phyloP scores from a whole-genome alignment of 2,797 vertebrate species.

The Smutsia temminckii region DNA sequence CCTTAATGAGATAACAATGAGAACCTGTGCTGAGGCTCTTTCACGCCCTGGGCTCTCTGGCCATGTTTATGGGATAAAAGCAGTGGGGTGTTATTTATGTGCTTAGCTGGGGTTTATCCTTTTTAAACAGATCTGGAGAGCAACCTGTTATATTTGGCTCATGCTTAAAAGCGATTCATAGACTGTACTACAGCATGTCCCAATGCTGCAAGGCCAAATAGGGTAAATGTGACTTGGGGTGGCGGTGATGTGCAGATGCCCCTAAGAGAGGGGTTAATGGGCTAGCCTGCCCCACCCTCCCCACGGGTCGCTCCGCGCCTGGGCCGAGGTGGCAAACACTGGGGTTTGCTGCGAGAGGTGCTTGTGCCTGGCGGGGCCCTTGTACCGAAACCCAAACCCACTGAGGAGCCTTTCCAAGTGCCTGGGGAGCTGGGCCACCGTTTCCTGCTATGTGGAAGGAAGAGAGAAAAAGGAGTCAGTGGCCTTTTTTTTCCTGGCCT shows the following conservation, averaged over 20 bases:
- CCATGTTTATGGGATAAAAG: constrained; percentile 74
- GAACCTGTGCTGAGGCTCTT: constrained; percentile 63
- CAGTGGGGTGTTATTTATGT: constrained; percentile 78
- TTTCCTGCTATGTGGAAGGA: not conserved
- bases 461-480: constrained; percentile 67
- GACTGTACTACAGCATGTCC: constrained; percentile 79
- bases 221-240: constrained; percentile 69
- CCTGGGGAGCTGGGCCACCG: not conserved
- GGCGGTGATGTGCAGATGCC: not conserved
- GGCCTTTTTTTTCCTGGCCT: constrained; percentile 55
- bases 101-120: constrained; percentile 79
- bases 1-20: constrained; percentile 66
- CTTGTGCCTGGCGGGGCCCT: not conserved
- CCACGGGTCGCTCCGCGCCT: not conserved
- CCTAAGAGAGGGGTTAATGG: constrained; percentile 74
- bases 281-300: not conserved
- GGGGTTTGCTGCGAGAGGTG: constrained; percentile 45
- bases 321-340: constrained; percentile 55
- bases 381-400: not conserved
- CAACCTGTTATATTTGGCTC: constrained; percentile 84
- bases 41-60: constrained; percentile 48
- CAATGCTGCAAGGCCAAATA: constrained; percentile 77
- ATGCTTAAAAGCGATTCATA: constrained; percentile 81
- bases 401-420: not conserved
- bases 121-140: constrained; percentile 83